Base-by-base conservation (phyloP, 2,888 invertebrate species). In the Conomelus anceps region DNA sequence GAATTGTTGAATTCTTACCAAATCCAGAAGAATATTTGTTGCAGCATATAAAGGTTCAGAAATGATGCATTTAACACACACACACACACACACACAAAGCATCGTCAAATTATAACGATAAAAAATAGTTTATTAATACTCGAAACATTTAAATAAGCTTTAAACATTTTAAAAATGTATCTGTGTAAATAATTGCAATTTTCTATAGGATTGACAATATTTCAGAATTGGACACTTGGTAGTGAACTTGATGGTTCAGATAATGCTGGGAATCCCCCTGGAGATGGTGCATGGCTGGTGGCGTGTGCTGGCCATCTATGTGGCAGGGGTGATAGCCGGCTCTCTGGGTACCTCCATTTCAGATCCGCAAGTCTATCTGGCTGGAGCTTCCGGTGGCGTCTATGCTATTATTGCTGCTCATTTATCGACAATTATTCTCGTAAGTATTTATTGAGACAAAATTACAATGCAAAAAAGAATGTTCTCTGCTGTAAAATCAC, bases 211-310 rank as follows among this genome's bases (percentile, higher is more conserved):
- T 89, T 87, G 89, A 89, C 91, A 88, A 89, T 90, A 92, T 92
- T 92, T 23, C 94, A 98, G 98, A 88, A 95, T 96, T 87, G 95
- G 97, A 92, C 99, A 99, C 93, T 94, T 99, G 63, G 94, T 97
- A 90, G 97, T 98, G 92, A 99, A 99, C 93, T 94, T 99, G 23
- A 93, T 98, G 89, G 98, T 99, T 90, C 99, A 99, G 93, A 94
- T 99, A 90, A 95, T 99, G 93, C 95, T 99, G 89, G 99, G 99
- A 0, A 95, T 99, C 13, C 98, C 99, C 0, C 93, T 99, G 90
- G 99, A 99, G 94, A 96, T 99, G 96, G 99, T 99, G 0, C 99
- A 99, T 93, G 96, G 96, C 91, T 98, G 98, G 96, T 98, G 98
- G 98, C 95, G 99, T 88, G 97, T 99, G 7, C 94, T 96, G 0